Evolutionary conservation across 1,140 invertebrate species (phyloP).

Genomic region (Geopemphigus sp.): DNA sequence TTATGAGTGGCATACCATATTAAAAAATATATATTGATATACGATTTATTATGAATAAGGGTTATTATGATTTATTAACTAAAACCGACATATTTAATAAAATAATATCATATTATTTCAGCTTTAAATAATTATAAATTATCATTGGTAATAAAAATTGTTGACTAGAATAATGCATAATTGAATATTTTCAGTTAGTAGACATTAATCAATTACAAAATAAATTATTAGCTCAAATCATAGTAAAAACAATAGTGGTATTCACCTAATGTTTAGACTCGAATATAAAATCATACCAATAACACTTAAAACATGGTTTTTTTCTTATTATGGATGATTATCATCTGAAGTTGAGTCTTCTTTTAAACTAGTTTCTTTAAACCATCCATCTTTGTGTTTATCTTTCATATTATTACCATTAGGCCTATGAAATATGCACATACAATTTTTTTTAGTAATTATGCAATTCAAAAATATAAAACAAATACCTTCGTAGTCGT

Average conservation of each 20-base stretch:
- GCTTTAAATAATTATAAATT: background rate
- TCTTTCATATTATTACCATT: constrained; percentile 26
- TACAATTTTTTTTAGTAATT: background rate
- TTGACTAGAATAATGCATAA: background rate
- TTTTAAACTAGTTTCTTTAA: constrained; percentile 44
- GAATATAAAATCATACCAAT: background rate
- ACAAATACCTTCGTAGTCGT: constrained; percentile 18
- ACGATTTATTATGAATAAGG: background rate
- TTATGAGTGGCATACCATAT: background rate
- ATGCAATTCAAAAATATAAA: background rate
- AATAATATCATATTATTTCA: background rate
- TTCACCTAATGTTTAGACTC: background rate
- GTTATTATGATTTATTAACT: background rate
- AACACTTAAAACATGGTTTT: background rate
- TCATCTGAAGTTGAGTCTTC: constrained; percentile 41
- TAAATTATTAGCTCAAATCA: background rate
- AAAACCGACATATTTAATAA: background rate
- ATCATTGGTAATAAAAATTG: background rate
- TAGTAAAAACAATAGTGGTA: background rate
- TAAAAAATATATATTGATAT: background rate
- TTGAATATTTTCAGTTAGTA: background rate
- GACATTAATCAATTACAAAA: background rate
- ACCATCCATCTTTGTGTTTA: constrained; percentile 12
- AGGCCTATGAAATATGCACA: background rate
- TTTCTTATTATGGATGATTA: constrained; percentile 10